These are phyloP conservation scores for Garrulus glandarius DNA, from an alignment of 2,797 vertebrate genomes.

Conservation along the genomic window DNA sequence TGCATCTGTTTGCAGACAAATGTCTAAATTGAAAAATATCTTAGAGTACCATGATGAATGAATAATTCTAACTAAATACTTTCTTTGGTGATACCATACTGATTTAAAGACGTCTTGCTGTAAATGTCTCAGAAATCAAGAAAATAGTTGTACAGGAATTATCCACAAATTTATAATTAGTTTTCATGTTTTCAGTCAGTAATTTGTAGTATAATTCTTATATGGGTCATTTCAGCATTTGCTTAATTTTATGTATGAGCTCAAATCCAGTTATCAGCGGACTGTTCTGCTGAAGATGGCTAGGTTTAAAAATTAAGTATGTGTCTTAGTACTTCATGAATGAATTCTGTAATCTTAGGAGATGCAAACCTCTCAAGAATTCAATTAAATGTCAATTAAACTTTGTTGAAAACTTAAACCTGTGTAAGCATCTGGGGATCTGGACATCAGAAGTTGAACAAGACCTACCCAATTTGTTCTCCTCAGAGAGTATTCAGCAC, in stretches of 20 bases:
- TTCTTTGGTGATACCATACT: background rate
- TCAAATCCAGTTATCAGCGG: background rate
- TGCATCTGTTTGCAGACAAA: background rate
- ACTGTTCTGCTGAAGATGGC: background rate
- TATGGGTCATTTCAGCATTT: background rate
- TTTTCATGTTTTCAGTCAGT: background rate
- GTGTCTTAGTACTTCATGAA: background rate
- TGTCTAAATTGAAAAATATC: background rate
- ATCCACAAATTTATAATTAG: background rate
- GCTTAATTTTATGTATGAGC: background rate
- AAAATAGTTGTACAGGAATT: background rate
- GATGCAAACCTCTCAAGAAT: background rate
- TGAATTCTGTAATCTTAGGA: background rate
- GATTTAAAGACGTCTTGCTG: background rate
- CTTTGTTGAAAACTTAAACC: background rate
- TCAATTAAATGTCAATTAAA: background rate
- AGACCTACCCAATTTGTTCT: background rate
- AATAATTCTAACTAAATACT: background rate
- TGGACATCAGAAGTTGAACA: background rate
- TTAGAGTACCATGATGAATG: background rate
- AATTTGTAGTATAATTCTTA: background rate
- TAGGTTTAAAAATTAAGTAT: background rate
- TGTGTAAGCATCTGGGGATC: background rate
- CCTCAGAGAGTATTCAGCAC: background rate
- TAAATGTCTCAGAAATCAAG: background rate